Evolutionary conservation across 2,888 invertebrate species (phyloP), one percentile per base, ranked within the genome.

Genomic region (Patella caerulea): DNA sequence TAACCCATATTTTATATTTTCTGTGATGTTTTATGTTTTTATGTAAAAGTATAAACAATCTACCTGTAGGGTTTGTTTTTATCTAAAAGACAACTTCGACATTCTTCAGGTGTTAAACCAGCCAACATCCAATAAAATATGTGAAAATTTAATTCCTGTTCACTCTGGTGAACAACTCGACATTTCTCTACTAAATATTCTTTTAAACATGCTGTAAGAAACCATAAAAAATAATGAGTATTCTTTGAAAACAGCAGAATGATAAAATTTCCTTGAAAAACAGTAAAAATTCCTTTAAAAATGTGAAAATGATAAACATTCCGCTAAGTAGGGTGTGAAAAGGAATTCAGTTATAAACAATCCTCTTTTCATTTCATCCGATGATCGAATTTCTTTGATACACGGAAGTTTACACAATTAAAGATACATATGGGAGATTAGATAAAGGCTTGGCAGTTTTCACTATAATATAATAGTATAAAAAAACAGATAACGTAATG

Each of bases 131-230:
- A 89, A 81, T 90, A 90, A 80, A 91, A 91, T 59, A 91, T 88
- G 82, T 91, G 91, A 82, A 88, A 91, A 82, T 89, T 91, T 73
- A 84, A 83, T 79, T 91, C 91, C 0, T 86, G 86, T 9, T 79
- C 78, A 4, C 84, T 88, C 74, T 89, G 90, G 19, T 83, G 83
- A 3, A 90, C 89, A 73, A 91, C 87, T 12, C 91, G 82, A 0
- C 90, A 89, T 78, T 91, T 91, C 84, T 91, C 91, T 77, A 91
- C 78, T 55, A 91, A 82, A 77, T 90, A 91, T 82, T 91, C 89
- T 9, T 84, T 83, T 53, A 90, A 81, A 72, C 83, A 85, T 2
- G 88, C 90, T 90, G 82, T 34, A 81, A 72, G 59, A 54, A 3
- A 71, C 45, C 9, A 45, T 1, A 9, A 45, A 45, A 45, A 45